Percentiles rank a stretch among this genome's conserved stretches.
Conservation (phyloP, 37 sponge, comb jelly and placozoan species). For the Aplysina aerophoba region DNA sequence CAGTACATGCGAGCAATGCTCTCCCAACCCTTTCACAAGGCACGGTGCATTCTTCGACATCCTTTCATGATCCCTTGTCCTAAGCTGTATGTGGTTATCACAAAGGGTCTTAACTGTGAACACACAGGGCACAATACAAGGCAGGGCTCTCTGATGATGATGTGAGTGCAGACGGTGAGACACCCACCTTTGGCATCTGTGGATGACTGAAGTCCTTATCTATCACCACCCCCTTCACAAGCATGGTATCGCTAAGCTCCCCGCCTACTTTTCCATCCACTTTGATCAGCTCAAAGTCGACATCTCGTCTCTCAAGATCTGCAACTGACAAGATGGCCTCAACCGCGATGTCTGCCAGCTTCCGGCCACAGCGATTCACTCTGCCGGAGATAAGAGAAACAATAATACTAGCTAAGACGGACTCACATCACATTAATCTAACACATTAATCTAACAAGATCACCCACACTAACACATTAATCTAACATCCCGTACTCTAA, state of each 20-base stretch:
- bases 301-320: slow-evolving; percentile 91
- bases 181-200: slow-evolving; percentile 94
- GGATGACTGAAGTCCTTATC: slow-evolving; percentile 98
- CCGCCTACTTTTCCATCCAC: slow-evolving; percentile 96
- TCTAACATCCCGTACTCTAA: no score
- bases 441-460: no score
- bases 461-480: no score
- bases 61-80: neutral
- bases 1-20: no score
- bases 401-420: no score
- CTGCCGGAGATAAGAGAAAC: slow-evolving; percentile 55
- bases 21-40: no score
- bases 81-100: neutral
- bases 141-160: neutral
- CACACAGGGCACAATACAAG: neutral
- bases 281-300: slow-evolving; percentile 98
- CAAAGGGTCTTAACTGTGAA: neutral
- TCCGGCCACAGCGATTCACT: slow-evolving; percentile 89
- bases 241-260: slow-evolving; percentile 87
- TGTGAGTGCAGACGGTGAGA: neutral
- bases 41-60: no score
- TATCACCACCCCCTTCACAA: slow-evolving; percentile 94
- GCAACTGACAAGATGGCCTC: slow-evolving; percentile 95
- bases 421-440: no score
- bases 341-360: slow-evolving; percentile 98